Base-by-base conservation (phyloP, 2,113 vertebrate genomes). In the Nanorana parkeri region DNA sequence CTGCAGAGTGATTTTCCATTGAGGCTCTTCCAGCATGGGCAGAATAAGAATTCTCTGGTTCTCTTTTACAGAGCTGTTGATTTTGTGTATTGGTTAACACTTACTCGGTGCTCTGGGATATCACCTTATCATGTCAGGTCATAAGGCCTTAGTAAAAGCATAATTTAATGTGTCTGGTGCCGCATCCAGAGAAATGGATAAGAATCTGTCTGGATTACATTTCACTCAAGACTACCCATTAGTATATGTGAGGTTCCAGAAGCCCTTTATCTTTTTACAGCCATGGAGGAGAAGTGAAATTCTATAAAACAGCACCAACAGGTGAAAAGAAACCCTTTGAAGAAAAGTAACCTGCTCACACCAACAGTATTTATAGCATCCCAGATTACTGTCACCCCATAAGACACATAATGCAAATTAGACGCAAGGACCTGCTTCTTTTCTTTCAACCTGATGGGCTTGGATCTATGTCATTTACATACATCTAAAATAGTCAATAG, bases 201-300 rank as follows among this genome's bases (percentile, higher is more conserved):
- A 80, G 23, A 75, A 80, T 29, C 77, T 77, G 61, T 61, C 13
- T 0, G n/a, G 24, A 68, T 5, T 15, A 75, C 23, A 0, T 63
- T 52, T 61, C 84, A 84, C 61, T 54, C 20, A 83, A 29, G 15
- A 0, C 0, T 0, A 0, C 11, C 36, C 2, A 1, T 23, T 55
- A 85, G 64, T 76, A 41, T 0, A 84, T 60, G 28, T 64, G 4
- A 0, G 51, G 36, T 69, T 65, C 0, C 0, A 64, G 23, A 66
- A 74, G 16, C 74, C 71, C 29, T 89, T 83, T 84, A 83, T 85
- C 58, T 68, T 88, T 73, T 79, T 56, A 69, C 3, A 58, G 75
- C 85, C 15, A 11, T 17, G 24, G 2, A 24, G 58, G 58, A 61
- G 58, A 61, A 20, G 17, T 61, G 19, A 61, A 61, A 11, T 61